Percentiles rank a stretch among this genome's conserved stretches.
Evolutionary conservation across 2,888 invertebrate species (phyloP).

Genomic region (Rapana venosa): DNA sequence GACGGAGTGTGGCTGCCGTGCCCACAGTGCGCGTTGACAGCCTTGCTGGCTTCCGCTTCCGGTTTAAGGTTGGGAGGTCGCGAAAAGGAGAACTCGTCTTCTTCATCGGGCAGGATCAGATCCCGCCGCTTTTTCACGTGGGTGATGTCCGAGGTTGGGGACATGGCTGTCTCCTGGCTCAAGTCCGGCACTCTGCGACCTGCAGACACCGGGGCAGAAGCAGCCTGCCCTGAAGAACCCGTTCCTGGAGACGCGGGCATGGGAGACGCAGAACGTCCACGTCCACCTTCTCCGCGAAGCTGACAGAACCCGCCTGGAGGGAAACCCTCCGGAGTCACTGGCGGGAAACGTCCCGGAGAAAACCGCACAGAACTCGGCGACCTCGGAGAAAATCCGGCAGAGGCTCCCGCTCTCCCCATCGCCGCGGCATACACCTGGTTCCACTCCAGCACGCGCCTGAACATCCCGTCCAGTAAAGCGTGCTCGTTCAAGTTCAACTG

Average conservation of each 20-base stretch:
- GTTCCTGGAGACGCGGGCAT: not conserved
- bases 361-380: not conserved
- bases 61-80: not conserved
- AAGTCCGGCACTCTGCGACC: not conserved
- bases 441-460: constrained; percentile 50
- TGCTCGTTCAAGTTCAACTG: constrained; percentile 44
- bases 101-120: constrained; percentile 68
- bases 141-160: constrained; percentile 35
- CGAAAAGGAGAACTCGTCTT: constrained; percentile 63
- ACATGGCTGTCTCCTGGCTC: constrained; percentile 26
- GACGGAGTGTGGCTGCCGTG: not conserved
- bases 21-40: not conserved
- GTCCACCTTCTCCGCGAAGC: not conserved
- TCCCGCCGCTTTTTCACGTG: constrained; percentile 51
- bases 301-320: not conserved
- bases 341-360: not conserved
- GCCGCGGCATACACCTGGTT: constrained; percentile 39
- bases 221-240: not conserved
- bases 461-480: constrained; percentile 48
- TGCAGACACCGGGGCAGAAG: not conserved
- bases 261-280: not conserved
- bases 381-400: not conserved
- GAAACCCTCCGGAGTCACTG: not conserved
- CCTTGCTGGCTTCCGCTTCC: not conserved
- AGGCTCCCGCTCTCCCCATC: not conserved